Evolutionary conservation across 2,888 invertebrate genomes (phyloP).

Genomic region (Silvanus unidentatus): DNA sequence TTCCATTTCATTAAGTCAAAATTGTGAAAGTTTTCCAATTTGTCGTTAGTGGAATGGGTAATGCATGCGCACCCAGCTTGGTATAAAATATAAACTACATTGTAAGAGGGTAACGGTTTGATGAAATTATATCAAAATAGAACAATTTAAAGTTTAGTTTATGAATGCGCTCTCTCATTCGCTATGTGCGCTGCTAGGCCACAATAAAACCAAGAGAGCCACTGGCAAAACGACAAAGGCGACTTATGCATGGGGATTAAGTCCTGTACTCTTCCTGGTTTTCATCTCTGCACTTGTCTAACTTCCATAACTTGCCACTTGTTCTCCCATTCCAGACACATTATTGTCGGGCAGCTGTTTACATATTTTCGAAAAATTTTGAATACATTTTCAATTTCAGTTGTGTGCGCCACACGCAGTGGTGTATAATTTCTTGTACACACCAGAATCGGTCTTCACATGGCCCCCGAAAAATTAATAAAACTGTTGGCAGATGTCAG

Average conservation of each 20-base stretch:
- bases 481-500: no score
- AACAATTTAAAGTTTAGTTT: constrained; percentile 18
- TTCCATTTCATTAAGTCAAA: constrained; percentile 19
- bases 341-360: not conserved
- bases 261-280: constrained; percentile 17
- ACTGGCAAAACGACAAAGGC: constrained; percentile 18
- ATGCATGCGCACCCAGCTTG: not conserved
- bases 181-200: no score
- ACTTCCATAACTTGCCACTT: constrained; percentile 6
- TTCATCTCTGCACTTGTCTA: constrained; percentile 21
- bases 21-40: constrained; percentile 22
- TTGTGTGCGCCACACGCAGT: no score
- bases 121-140: constrained; percentile 22
- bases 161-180: constrained; percentile 14
- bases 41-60: constrained; percentile 12
- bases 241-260: constrained; percentile 19
- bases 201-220: constrained; percentile 11
- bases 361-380: not conserved
- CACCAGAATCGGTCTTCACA: no score
- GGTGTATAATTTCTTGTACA: no score
- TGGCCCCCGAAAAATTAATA: no score
- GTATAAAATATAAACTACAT: no score
- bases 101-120: constrained; percentile 13
- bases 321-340: not conserved
- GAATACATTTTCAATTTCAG: not conserved